phyloP scores from a whole-genome alignment of 2,888 invertebrate genomes.

The Oscheius onirici region DNA sequence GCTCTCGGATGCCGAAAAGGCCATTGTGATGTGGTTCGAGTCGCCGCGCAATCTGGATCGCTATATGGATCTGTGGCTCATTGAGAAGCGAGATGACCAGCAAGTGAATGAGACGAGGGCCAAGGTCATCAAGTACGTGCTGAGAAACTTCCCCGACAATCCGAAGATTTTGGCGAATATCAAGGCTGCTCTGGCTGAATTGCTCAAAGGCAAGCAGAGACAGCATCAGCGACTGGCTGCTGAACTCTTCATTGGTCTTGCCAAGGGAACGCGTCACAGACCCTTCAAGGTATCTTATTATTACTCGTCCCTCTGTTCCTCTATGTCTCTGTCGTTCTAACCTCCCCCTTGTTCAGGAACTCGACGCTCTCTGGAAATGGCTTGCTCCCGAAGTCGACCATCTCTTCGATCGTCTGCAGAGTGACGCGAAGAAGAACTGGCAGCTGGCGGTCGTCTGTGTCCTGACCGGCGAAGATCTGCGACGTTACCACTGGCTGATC shows the following conservation, averaged over 20 bases:
- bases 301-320: too few species aligned
- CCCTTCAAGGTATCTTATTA: too few species aligned
- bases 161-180: constrained; percentile 34
- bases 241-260: constrained; percentile 49
- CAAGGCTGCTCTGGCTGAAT: constrained; percentile 14
- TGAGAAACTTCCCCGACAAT: constrained; percentile 46
- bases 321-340: too few species aligned
- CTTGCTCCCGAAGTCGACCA: constrained; percentile 33
- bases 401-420: constrained; percentile 36
- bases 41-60: constrained; percentile 16
- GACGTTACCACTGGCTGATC: constrained; percentile 48
- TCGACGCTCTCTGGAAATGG: constrained; percentile 47
- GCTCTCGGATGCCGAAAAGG: constrained; percentile 26
- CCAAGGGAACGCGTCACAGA: constrained; percentile 39
- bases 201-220: constrained; percentile 37
- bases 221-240: constrained; percentile 43
- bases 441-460: neutral
- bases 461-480: constrained; percentile 35
- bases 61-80: constrained; percentile 29
- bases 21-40: constrained; percentile 37
- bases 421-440: constrained; percentile 42
- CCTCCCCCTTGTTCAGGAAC: too few species aligned
- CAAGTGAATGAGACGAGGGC: neutral
- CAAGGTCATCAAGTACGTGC: constrained; percentile 37
- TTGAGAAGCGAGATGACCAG: constrained; percentile 15